Base-by-base conservation (phyloP, 2,797 vertebrate genomes). In the Garrulus glandarius region DNA sequence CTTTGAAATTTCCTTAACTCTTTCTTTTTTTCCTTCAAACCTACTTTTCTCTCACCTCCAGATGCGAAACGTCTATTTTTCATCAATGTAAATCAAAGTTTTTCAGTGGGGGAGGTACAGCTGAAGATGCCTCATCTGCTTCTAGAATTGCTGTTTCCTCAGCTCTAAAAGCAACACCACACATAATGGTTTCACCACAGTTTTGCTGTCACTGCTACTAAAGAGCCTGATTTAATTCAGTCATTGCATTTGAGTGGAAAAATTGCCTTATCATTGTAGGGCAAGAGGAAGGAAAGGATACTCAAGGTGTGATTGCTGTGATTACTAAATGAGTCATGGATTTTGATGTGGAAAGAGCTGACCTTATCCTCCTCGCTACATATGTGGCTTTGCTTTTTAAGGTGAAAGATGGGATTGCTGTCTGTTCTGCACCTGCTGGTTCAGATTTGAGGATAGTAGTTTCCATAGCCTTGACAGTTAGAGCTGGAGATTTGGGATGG, bases 11-110 rank as follows among this genome's bases (percentile, higher is more conserved):
- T 68, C 13, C 26, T 77, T 32, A 37, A 22, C 11, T 55, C 7
- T 9, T 29, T 37, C 2, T 27, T 43, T 72, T 70, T 26, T 30
- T 10, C 7, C 6, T 84, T 56, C n/a, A 75, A 60, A 50, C 10
- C 15, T 23, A 20, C 7, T 49, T 53, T 36, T 52, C 27, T n/a
- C 20, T 55, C 6, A 10, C 4, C 6, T 3, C 36, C 96, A 96
- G 97, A 96, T 98, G 97, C 97, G 98, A 98, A 98, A 98, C 98
- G 95, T 95, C 98, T 97, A 97, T 32, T 65, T n/a, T 98, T 98
- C 98, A 98, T 82, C 3, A 12, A 22, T 98, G 87, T 97, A 97
- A 98, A 98, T 98, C 94, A 96, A 98, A 98, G 93, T 65, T 91
- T 98, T 98, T 98, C 67, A 50, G 34, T 74, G 60, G 17, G 18